A percentile compares a stretch with the other conserved stretches of the same genome.
Conservation (phyloP, 2,797 vertebrate genomes). For the Helarctos malayanus region DNA sequence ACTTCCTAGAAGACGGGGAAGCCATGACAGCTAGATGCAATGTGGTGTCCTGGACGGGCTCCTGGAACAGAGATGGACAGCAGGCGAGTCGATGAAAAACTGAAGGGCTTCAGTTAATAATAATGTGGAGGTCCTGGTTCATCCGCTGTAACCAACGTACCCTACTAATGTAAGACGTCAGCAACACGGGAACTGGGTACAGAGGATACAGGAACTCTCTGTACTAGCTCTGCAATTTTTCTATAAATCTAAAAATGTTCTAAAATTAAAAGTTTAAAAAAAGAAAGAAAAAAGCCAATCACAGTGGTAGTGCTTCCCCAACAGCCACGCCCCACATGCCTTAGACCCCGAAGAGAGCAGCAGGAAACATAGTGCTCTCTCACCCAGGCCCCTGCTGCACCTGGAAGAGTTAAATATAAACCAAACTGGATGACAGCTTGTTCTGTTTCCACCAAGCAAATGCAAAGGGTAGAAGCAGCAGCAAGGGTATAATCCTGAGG, state of each 20-base stretch:
- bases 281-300: background rate
- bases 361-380: background rate
- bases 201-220: background rate
- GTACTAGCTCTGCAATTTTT: background rate
- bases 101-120: background rate
- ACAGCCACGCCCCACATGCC: background rate
- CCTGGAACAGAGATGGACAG: background rate
- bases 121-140: background rate
- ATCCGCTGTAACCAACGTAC: background rate
- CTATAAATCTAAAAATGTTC: slow-evolving; percentile 34
- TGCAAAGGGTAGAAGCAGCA: slow-evolving; percentile 24
- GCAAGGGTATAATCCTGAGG: slow-evolving; percentile 55
- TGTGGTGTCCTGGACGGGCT: background rate
- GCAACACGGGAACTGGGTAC: background rate
- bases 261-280: background rate
- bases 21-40: background rate
- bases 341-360: background rate
- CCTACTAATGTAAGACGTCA: background rate
- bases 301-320: background rate
- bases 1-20: background rate
- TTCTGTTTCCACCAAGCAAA: slow-evolving; percentile 55
- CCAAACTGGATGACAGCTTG: background rate
- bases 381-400: background rate
- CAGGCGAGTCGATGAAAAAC: background rate
- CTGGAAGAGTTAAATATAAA: slow-evolving; percentile 53